phyloP scores from a whole-genome alignment of 2,797 vertebrate species.

The Halcyon leucocephala region DNA sequence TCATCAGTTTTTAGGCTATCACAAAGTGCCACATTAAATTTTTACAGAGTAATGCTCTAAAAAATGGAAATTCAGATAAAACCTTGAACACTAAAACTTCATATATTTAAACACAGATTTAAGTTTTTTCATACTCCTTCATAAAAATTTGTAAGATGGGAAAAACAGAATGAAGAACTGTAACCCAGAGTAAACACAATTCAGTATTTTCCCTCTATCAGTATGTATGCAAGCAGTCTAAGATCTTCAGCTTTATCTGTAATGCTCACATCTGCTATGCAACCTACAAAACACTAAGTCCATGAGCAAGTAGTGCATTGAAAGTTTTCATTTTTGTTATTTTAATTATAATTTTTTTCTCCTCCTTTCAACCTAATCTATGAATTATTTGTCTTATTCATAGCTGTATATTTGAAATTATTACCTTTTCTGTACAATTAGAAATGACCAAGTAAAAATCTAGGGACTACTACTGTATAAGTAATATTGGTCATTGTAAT shows the following conservation, averaged over 20 bases:
- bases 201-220: not conserved
- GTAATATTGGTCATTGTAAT: not conserved
- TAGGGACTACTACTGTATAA: not conserved
- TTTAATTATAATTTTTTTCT: not conserved
- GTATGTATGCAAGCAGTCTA: not conserved
- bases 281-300: not conserved
- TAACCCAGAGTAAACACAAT: not conserved
- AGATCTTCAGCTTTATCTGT: not conserved
- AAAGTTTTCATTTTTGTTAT: not conserved
- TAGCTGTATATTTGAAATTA: not conserved
- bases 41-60: not conserved
- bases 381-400: not conserved
- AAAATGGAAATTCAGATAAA: not conserved
- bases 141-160: not conserved
- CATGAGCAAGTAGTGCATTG: not conserved
- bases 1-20: not conserved
- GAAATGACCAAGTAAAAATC: not conserved
- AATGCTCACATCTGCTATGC: not conserved
- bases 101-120: not conserved
- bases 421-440: not conserved
- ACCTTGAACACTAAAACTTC: not conserved
- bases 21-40: not conserved
- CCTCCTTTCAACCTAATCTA: not conserved
- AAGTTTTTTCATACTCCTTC: not conserved
- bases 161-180: not conserved